Evolutionary conservation across 2,797 vertebrate species (phyloP).

Genomic region (Pipistrellus nathusii): DNA sequence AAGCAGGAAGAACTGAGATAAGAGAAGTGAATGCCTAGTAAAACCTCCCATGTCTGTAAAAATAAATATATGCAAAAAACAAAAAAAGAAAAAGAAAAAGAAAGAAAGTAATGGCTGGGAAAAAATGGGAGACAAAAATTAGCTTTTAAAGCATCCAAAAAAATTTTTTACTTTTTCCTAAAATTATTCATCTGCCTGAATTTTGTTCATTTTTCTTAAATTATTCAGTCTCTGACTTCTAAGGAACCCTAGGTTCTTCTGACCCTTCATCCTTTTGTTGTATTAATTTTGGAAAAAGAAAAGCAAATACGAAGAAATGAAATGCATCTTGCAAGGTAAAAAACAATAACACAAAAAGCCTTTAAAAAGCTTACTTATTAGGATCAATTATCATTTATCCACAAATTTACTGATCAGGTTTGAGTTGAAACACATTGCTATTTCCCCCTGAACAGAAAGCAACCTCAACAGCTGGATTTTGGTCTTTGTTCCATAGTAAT

Average conservation of each 20-base stretch:
- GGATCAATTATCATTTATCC: conserved; percentile 71
- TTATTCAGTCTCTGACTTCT: background rate
- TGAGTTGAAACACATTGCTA: conserved; percentile 12
- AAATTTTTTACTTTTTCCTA: background rate
- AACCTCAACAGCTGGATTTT: conserved; percentile 68
- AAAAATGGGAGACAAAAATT: background rate
- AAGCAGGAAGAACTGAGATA: conserved; percentile 45
- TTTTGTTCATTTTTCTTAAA: conserved; percentile 38
- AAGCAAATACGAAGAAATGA: conserved; percentile 67
- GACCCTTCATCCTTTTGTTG: background rate
- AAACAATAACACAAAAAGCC: background rate
- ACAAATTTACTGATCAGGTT: conserved; percentile 76
- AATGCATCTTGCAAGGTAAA: conserved; percentile 52
- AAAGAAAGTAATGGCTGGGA: background rate
- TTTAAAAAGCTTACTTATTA: conserved; percentile 62
- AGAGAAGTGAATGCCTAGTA: conserved; percentile 24
- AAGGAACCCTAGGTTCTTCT: background rate
- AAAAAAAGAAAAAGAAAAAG: background rate
- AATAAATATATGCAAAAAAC: background rate
- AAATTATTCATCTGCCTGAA: background rate
- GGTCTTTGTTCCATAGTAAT: conserved; percentile 53
- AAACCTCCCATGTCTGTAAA: background rate
- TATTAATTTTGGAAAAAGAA: conserved; percentile 68
- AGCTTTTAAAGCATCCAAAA: background rate
- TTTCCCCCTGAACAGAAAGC: conserved; percentile 57